Conservation (phyloP, 2,797 vertebrate genomes). For the Liasis olivaceus region DNA sequence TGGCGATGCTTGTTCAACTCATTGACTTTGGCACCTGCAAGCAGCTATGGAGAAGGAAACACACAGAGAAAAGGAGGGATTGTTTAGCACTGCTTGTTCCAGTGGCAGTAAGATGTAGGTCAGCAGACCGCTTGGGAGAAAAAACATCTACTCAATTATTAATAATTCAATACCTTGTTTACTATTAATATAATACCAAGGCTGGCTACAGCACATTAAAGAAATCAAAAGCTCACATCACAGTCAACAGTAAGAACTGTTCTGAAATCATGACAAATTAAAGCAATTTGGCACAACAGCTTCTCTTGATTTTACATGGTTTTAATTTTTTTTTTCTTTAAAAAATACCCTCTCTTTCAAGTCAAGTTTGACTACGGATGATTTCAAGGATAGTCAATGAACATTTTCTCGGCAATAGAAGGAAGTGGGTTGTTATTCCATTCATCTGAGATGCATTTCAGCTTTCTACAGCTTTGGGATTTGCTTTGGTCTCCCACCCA, state of each 20-base stretch:
- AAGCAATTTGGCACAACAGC: not conserved
- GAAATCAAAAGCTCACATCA: not conserved
- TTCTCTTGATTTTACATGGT: not conserved
- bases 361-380: not conserved
- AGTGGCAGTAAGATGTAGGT: not conserved
- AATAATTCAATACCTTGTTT: not conserved
- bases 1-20: conserved; percentile 97
- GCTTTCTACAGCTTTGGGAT: not conserved
- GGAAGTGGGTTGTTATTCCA: not conserved
- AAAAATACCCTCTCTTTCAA: not conserved
- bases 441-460: not conserved
- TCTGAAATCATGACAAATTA: not conserved
- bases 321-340: not conserved
- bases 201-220: not conserved
- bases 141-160: not conserved
- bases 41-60: conserved; percentile 77
- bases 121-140: not conserved
- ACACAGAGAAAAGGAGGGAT: not conserved
- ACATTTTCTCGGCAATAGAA: not conserved
- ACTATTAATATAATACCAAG: not conserved
- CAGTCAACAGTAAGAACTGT: not conserved
- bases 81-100: not conserved
- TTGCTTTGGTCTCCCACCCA: not conserved
- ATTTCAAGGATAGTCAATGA: not conserved
- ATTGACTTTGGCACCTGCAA: conserved; percentile 96